Evolutionary conservation across 2,113 vertebrate genomes (phyloP).

Genomic region (Strix aluco): DNA sequence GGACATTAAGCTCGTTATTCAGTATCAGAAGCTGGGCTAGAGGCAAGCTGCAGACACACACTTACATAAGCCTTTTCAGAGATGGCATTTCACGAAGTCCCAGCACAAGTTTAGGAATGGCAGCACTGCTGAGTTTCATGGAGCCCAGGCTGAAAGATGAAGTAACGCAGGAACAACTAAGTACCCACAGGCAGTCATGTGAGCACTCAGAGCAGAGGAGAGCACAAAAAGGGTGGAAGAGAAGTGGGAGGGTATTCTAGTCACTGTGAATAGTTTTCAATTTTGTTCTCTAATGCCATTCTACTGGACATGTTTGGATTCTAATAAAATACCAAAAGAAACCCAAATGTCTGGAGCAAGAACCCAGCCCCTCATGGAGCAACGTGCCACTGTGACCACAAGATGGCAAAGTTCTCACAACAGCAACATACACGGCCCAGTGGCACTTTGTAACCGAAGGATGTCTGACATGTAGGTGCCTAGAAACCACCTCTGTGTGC

Average conservation of each 20-base stretch:
- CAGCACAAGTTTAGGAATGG: slow-evolving; percentile 49
- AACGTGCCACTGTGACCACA: background rate
- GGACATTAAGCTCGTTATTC: background rate
- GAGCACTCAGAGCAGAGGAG: background rate
- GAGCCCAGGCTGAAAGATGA: slow-evolving; percentile 74
- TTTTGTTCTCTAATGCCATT: background rate
- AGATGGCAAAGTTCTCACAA: background rate
- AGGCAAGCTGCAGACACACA: background rate
- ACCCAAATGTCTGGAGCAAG: background rate
- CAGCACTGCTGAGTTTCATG: slow-evolving; percentile 62
- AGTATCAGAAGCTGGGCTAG: rapidly evolving
- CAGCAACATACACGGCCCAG: rapidly evolving
- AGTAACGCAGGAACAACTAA: background rate
- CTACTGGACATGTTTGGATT: background rate
- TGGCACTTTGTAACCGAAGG: background rate
- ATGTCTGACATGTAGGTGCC: background rate
- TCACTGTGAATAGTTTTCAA: background rate
- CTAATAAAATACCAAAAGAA: background rate
- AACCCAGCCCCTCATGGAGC: background rate
- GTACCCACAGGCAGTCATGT: rapidly evolving
- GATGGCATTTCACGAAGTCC: slow-evolving; percentile 58
- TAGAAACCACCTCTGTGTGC: background rate
- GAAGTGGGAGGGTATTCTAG: background rate
- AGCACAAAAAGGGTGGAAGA: background rate
- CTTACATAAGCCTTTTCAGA: slow-evolving; percentile 80